Conservation (phyloP, 1,140 invertebrate genomes). For the Dendrolimus punctatus region DNA sequence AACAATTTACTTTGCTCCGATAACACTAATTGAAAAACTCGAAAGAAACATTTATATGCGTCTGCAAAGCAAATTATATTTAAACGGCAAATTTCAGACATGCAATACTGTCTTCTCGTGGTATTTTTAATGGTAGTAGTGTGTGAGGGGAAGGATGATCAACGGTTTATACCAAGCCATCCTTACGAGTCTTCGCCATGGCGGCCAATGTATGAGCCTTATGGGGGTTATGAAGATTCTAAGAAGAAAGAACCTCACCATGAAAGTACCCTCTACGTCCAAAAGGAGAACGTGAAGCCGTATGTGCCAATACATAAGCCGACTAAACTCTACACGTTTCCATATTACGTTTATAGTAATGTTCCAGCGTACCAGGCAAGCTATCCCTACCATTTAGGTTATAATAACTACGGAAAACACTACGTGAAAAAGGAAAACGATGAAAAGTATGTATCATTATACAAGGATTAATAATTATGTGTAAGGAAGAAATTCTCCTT, state of each 20-base stretch:
- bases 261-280: conserved; percentile 11
- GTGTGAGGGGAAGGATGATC: no score
- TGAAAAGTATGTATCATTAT: conserved; percentile 8
- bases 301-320: conserved; percentile 4
- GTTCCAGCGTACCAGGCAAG: conserved; percentile 4
- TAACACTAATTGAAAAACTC: conserved; percentile 3
- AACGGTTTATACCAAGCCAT: no score
- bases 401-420: conserved; percentile 4
- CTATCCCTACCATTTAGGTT: neutral
- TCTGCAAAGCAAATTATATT: neutral
- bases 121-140: no score
- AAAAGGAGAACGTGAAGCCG: conserved; percentile 8
- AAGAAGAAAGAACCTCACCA: conserved; percentile 15
- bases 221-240: conserved; percentile 6
- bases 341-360: conserved; percentile 18
- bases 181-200: no score
- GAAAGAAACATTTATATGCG: neutral
- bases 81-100: neutral
- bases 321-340: conserved; percentile 15
- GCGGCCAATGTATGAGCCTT: no score
- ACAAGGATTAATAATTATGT: conserved; percentile 3
- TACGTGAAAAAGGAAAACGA: conserved; percentile 20
- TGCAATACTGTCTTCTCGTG: neutral
- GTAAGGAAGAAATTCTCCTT: neutral
- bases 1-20: neutral